Base-by-base conservation (phyloP, 2,888 invertebrate species). In the Drosophila falleni region DNA sequence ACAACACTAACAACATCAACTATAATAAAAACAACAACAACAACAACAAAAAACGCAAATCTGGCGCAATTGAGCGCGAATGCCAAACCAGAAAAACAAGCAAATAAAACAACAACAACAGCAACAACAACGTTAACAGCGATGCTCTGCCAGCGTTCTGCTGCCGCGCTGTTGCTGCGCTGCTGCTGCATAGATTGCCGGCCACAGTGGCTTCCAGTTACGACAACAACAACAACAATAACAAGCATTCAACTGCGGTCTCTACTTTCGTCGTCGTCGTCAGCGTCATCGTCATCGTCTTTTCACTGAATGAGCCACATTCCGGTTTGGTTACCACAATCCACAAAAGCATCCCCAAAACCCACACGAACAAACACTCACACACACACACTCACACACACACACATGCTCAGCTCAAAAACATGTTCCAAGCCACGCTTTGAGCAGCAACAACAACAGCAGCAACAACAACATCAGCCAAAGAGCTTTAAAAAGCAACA, bases 261-360 rank as follows among this genome's bases (percentile, higher is more conserved):
- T 55, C 54, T 55, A 51, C 66, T 56, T 53, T 63, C 29, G 29
- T 6, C 29, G 29, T 29, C 61, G 63, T 51, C 62, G 66, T 62
- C 86, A 33, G 8, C 61, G 65, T 62, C 58, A 23, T 16, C 72
- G 59, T 60, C 68, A 51, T 71, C 72, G 78, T 80, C 87, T 87
- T 86, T 89, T 86, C 86, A 87, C 86, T 86, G 88, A 86, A 86
- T 86, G 86, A 86, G 89, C 89, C 85, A 85, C 89, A 86, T 86
- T 85, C 86, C 89, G 86, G 86, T 86, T 86, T 86, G 76, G 76
- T 68, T 64, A 80, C 80, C 78, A 74, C 74, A 63, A 77, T 74
- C 81, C 87, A 85, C 82, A 87, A 83, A 87, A 85, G 84, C 87
- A 89, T 85, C 89, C 84, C 84, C 87, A 83, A 89, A 83, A 76